phyloP scores from a whole-genome alignment of 2,888 invertebrate species.

The Drosophila greeni region DNA sequence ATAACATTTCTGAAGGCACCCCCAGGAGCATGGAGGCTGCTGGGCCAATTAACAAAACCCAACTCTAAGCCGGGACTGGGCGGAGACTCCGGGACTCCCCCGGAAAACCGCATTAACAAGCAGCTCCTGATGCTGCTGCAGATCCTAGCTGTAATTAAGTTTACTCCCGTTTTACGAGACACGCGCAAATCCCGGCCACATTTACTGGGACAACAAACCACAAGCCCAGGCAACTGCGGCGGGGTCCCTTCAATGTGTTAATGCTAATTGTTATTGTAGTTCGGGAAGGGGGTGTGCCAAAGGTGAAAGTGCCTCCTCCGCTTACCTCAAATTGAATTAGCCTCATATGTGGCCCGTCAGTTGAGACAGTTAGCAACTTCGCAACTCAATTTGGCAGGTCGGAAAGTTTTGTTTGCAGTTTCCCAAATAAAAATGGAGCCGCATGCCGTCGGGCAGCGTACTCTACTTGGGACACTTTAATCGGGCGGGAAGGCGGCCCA shows the following conservation, averaged over 20 bases:
- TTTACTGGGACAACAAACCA: slow-evolving; percentile 42
- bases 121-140: slow-evolving; percentile 37
- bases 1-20: slow-evolving; percentile 48
- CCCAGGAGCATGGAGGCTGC: slow-evolving; percentile 34
- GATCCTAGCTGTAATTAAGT: slow-evolving; percentile 62
- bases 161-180: slow-evolving; percentile 52
- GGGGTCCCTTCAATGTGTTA: slow-evolving; percentile 50
- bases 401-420: slow-evolving; percentile 49
- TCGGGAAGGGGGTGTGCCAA: slow-evolving; percentile 13
- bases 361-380: slow-evolving; percentile 55
- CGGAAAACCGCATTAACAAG: slow-evolving; percentile 51
- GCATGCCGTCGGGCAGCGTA: slow-evolving; percentile 5
- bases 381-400: slow-evolving; percentile 61
- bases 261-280: slow-evolving; percentile 69
- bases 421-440: slow-evolving; percentile 22
- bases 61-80: slow-evolving; percentile 1
- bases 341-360: slow-evolving; percentile 45
- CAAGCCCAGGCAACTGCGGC: slow-evolving; percentile 23
- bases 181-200: slow-evolving; percentile 47
- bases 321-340: slow-evolving; percentile 66
- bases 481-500: slow-evolving; percentile 5
- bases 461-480: slow-evolving; percentile 17
- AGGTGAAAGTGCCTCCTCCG: slow-evolving; percentile 49
- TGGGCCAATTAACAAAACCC: slow-evolving; percentile 44
- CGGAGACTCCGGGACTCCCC: slow-evolving; percentile 3